Base-by-base conservation (phyloP, 30 jellyfish, hydroid and myxozoan species). In the Aurelia coerulea region DNA sequence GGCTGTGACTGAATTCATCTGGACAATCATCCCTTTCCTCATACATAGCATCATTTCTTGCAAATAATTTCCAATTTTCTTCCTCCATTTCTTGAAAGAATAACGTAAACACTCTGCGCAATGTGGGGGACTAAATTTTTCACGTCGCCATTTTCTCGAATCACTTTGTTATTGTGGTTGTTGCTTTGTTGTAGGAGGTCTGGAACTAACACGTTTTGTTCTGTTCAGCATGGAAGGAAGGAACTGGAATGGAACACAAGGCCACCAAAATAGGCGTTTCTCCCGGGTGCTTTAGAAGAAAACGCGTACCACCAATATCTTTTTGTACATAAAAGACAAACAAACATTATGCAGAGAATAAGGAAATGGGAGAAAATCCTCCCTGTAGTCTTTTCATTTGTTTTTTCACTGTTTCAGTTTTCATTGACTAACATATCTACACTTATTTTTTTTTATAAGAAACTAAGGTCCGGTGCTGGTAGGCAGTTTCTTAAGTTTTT, bases 1-100 rank as follows among this genome's bases (percentile, higher is more conserved):
- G 70, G 32, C 35, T 17, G 0, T 6, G 35, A 29, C 70, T n/a
- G n/a, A 42, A 76, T 34, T 73, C 86, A 72, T 59, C 54, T 37
- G 35, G 1, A 18, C 34, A 72, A 8, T 83, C 92, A 0, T 12
- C 65, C 5, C 37, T 15, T 29, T 71, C 92, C 8, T 68, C 63
- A 37, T 50, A 29, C 14, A 29, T 7, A 7, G 54, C 14, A 10
- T 65, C 17, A 46, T 66, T 19, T 5, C 72, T 32, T 16, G 92
- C 8, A 71, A 83, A 83, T 31, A 72, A 29, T 13, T 19, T 71
- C 92, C 86, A 69, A 64, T 58, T 69, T 78, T 37, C 72, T 0
- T 74, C 71, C 18, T 37, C 33, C 53, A 54, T 49, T 17, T 29
- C 70, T 12, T 56, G 23, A 68, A 1, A n/a, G 53, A 18, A 31